phyloP scores from a whole-genome alignment of 1,140 invertebrate genomes.

The Panonychus citri region DNA sequence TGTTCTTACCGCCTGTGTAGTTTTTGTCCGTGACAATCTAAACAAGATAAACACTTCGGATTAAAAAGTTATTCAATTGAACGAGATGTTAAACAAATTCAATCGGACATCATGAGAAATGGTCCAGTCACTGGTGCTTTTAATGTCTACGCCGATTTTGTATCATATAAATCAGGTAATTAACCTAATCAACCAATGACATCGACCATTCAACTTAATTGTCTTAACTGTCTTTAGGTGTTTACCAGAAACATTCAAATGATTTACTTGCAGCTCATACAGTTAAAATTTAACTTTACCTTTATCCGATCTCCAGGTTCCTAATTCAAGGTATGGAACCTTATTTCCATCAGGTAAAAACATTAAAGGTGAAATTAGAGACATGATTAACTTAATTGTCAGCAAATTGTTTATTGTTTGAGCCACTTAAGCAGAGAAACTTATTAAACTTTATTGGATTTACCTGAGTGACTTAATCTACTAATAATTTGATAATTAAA shows the following conservation, averaged over 20 bases:
- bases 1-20: no score
- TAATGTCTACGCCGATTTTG: constrained; percentile 30
- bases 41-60: constrained; percentile 44
- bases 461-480: no score
- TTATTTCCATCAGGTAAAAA: constrained; percentile 36
- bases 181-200: neutral
- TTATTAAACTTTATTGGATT: no score
- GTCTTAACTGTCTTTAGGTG: constrained; percentile 29
- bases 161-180: constrained; percentile 33
- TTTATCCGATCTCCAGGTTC: constrained; percentile 51
- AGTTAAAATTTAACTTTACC: constrained; percentile 32
- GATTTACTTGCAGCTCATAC: constrained; percentile 25
- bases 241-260: constrained; percentile 57
- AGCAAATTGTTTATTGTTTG: no score
- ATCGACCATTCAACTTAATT: neutral
- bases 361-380: constrained; percentile 17
- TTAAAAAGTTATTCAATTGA: constrained; percentile 23
- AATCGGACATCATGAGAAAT: constrained; percentile 27
- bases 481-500: no score
- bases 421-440: no score
- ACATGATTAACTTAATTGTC: no score
- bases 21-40: constrained; percentile 29
- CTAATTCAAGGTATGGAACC: constrained; percentile 45
- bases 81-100: constrained; percentile 30
- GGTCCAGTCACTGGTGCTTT: constrained; percentile 31